These are phyloP conservation scores for Rhodeus uyekii DNA, from an alignment of 2,797 vertebrate genomes.

Conservation along the genomic window DNA sequence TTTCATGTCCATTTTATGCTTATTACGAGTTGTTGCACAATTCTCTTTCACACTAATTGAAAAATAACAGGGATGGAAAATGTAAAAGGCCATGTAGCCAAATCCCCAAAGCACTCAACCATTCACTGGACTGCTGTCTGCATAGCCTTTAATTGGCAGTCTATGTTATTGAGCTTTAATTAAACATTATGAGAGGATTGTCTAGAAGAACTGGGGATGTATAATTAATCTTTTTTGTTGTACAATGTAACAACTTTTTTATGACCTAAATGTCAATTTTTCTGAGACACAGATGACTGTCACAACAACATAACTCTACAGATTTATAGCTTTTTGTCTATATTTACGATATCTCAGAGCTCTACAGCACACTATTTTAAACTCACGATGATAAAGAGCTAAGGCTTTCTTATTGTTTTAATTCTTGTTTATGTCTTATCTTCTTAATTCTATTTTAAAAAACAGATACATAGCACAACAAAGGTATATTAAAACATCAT, in stretches of 20 bases:
- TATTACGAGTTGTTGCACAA: conserved; percentile 55
- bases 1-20: conserved; percentile 37
- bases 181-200: conserved; percentile 59
- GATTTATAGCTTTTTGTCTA: background rate
- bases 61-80: conserved; percentile 55
- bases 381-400: background rate
- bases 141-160: conserved; percentile 58
- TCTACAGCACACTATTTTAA: background rate
- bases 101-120: conserved; percentile 61
- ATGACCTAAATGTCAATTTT: conserved; percentile 10
- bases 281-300: background rate
- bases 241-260: conserved; percentile 34
- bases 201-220: conserved; percentile 57
- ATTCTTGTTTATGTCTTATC: too few relatives aligned
- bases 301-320: background rate
- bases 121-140: conserved; percentile 54
- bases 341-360: background rate
- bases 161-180: conserved; percentile 59
- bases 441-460: too few relatives aligned
- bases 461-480: background rate
- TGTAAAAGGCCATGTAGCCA: conserved; percentile 50
- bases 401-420: background rate
- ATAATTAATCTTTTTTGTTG: conserved; percentile 43
- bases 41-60: conserved; percentile 54
- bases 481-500: background rate